These are phyloP conservation scores for Ridgeia piscesae DNA, from an alignment of 1,140 invertebrate genomes.

Conservation along the genomic window DNA sequence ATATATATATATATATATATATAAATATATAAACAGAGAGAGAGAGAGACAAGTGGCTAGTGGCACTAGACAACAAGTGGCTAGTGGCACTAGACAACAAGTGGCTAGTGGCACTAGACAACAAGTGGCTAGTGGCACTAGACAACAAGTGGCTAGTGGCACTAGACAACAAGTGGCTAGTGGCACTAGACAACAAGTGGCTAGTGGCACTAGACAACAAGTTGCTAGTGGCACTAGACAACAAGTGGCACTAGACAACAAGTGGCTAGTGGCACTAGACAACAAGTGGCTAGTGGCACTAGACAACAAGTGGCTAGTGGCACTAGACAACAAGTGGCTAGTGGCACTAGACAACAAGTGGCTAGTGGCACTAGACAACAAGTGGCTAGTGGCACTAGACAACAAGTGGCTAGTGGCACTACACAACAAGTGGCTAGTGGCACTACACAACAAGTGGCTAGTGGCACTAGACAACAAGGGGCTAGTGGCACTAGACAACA, in stretches of 20 bases:
- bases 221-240: too few relatives aligned
- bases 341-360: background rate
- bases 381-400: background rate
- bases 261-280: background rate
- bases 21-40: background rate
- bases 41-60: too few relatives aligned
- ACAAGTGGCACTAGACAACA: background rate
- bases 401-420: background rate
- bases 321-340: background rate
- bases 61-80: too few relatives aligned
- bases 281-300: background rate
- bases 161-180: too few relatives aligned
- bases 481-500: background rate
- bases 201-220: too few relatives aligned
- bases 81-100: too few relatives aligned
- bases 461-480: background rate
- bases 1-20: background rate
- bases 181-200: too few relatives aligned
- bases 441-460: background rate
- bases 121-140: too few relatives aligned
- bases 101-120: too few relatives aligned
- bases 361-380: background rate
- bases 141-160: too few relatives aligned
- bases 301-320: background rate
- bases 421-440: background rate